Base-by-base conservation (phyloP, 2,797 vertebrate species). In the Acipenser oxyrinchus region DNA sequence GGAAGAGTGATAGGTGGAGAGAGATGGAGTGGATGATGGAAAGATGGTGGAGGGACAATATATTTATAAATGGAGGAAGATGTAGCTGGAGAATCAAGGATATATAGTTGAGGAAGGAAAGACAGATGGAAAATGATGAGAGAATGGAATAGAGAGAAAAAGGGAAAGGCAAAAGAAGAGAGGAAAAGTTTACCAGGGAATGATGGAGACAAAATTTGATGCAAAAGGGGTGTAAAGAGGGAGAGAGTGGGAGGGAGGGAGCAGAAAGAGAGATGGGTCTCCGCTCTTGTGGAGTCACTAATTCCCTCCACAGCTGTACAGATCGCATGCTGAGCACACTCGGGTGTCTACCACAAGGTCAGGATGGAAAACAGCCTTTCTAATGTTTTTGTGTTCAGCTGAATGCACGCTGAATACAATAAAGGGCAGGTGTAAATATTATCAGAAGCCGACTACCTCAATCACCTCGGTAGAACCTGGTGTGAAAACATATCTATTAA, bases 401-500 rank as follows among this genome's bases (percentile, higher is more conserved):
- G 37, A 37, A 37, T 37, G 37, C 37, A 37, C 5, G 37, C 37
- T 37, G 37, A 37, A 37, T 37, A 37, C 37, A 37, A 37, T 37
- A 37, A 37, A 37, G 37, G 37, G 37, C 37, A 37, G 5, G 37
- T 37, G 37, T 37, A 37, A 37, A 37, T 37, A 37, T 37, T 5
- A 37, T 37, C 37, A 37, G 37, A 37, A 4, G 37, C 37, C 37
- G 37, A 37, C 4, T 37, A 37, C 37, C 37, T 37, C 37, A 37
- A 37, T 37, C 37, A 37, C 37, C 37, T 37, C 5, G 37, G 37
- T 37, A 37, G 71, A 67, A 70, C 55, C 70, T 63, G 63, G 62
- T 51, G 48, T 61, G 65, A 68, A 70, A 69, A 70, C 49, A 6
- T 23, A 66, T 71, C 75, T 79, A 81, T 81, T 68, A 83, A 76